phyloP scores from a whole-genome alignment of 2,113 vertebrate species.

The Entomyzon cyanotis region DNA sequence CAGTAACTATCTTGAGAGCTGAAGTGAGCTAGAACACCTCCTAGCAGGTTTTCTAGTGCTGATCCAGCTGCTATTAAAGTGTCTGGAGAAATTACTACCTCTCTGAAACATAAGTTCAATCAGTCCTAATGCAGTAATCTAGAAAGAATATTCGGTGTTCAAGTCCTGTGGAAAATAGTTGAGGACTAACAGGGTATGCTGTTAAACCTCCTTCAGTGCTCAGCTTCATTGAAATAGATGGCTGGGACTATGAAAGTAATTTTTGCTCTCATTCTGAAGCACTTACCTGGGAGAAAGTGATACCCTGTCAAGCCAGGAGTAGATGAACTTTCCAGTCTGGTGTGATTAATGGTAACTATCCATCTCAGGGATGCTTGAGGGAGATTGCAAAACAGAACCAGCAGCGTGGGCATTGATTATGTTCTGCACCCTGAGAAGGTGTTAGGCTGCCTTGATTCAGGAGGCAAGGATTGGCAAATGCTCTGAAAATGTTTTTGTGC shows the following conservation, averaged over 20 bases:
- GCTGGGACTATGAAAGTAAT: conserved; percentile 7
- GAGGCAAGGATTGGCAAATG: background rate
- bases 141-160: background rate
- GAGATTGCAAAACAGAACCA: background rate
- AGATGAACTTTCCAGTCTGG: conserved; percentile 32
- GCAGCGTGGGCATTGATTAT: background rate
- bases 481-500: background rate
- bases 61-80: background rate
- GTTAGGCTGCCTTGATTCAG: background rate
- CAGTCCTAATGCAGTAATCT: background rate
- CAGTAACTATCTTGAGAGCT: background rate
- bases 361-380: background rate
- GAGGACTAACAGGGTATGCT: background rate
- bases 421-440: background rate
- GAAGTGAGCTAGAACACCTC: background rate
- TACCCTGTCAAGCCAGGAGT: background rate
- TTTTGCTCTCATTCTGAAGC: conserved; percentile 46
- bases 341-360: background rate
- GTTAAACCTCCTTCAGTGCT: background rate
- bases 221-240: conserved; percentile 4
- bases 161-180: background rate
- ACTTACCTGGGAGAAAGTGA: conserved; percentile 33
- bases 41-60: background rate
- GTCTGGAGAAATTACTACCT: background rate
- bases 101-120: accelerated